Evolutionary conservation across 2,113 vertebrate genomes (phyloP).

Genomic region (Oncorhynchus clarkii): DNA sequence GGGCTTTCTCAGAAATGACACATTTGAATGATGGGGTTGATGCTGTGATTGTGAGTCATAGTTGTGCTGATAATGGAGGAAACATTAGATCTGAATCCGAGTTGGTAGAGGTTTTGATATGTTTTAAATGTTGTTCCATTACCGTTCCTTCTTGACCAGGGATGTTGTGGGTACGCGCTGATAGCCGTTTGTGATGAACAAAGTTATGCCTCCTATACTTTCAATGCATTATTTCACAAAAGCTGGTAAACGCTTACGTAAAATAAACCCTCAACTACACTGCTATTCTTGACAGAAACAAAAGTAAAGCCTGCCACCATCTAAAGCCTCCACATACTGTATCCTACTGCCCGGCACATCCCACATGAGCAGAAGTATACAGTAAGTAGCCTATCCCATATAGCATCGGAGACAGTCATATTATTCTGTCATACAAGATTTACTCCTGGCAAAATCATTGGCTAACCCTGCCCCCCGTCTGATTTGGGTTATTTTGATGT

Average conservation of each 20-base stretch:
- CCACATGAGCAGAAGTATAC: background rate
- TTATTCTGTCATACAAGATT: conserved; percentile 20
- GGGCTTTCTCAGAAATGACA: conserved; percentile 33
- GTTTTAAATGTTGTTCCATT: too few relatives aligned
- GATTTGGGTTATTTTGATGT: conserved; percentile 27
- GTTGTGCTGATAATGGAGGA: background rate
- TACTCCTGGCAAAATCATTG: conserved; percentile 38
- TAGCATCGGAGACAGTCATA: conserved; percentile 10
- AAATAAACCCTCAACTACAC: too few relatives aligned
- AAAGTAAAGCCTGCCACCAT: background rate
- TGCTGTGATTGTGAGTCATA: conserved; percentile 50
- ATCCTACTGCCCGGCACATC: background rate
- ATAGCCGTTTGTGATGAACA: too few relatives aligned
- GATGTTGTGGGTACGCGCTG: too few relatives aligned
- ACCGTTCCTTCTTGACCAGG: too few relatives aligned
- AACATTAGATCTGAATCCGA: background rate
- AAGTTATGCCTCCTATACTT: too few relatives aligned
- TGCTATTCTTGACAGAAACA: background rate
- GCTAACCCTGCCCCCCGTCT: conserved; percentile 4
- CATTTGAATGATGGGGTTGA: conserved; percentile 43
- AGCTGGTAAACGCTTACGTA: background rate
- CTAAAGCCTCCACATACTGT: background rate
- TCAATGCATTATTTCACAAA: background rate
- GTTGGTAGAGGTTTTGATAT: background rate
- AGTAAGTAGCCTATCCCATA: background rate